These are phyloP conservation scores for Takifugu rubripes DNA, from an alignment of 2,797 vertebrate species.

Conservation along the genomic window DNA sequence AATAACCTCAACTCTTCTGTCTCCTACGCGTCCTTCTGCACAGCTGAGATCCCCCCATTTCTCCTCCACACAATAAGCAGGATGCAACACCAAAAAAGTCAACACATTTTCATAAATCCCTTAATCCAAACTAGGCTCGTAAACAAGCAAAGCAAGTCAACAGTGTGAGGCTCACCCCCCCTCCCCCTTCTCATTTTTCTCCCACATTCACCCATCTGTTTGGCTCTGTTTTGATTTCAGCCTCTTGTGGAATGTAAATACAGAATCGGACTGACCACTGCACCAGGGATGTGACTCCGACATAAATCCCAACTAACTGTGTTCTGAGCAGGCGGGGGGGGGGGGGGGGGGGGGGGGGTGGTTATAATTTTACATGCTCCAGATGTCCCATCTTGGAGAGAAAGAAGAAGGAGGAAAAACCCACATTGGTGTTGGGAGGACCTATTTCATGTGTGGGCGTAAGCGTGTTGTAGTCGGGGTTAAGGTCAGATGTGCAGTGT, in stretches of 20 bases:
- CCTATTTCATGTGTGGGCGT: neutral
- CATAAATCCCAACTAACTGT: neutral
- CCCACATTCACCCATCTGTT: slow-evolving; percentile 19
- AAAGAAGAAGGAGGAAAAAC: neutral
- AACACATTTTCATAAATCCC: slow-evolving; percentile 43
- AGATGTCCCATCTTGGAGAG: neutral
- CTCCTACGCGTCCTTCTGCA: neutral
- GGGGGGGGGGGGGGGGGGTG: neutral
- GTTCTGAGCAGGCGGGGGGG: neutral
- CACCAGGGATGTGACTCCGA: neutral
- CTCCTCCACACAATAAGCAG: slow-evolving; percentile 38
- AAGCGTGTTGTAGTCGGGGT: slow-evolving; percentile 4
- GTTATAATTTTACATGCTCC: slow-evolving; percentile 2
- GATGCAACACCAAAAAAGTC: slow-evolving; percentile 33
- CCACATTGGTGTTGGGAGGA: neutral
- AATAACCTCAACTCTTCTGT: neutral
- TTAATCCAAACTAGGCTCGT: slow-evolving; percentile 36
- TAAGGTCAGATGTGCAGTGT: slow-evolving; percentile 4
- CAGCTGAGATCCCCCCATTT: neutral
- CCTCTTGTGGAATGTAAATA: slow-evolving; percentile 53
- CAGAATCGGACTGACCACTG: slow-evolving; percentile 25
- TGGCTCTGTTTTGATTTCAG: slow-evolving; percentile 43
- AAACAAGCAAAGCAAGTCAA: slow-evolving; percentile 47
- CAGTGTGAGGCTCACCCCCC: slow-evolving; percentile 50
- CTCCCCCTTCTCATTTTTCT: slow-evolving; percentile 6